Conservation (phyloP, 1,140 invertebrate species). For the Danaus melanippus region DNA sequence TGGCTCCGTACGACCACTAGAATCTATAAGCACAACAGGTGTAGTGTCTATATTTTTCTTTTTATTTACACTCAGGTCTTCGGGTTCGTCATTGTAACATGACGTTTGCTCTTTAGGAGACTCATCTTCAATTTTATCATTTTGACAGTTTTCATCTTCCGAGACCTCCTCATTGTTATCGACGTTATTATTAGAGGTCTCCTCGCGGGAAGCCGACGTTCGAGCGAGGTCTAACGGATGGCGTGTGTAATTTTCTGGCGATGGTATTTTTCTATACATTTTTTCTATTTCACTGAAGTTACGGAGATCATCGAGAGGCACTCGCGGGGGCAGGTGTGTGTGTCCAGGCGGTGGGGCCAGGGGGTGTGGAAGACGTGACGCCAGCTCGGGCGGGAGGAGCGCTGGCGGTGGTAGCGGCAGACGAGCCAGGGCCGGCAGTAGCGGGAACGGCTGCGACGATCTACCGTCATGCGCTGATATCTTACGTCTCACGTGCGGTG, state of each 20-base stretch:
- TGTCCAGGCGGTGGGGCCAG: conserved; percentile 76
- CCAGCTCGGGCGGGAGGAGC: conserved; percentile 63
- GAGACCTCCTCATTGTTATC: conserved; percentile 53
- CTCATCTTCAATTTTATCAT: conserved; percentile 27
- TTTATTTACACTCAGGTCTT: conserved; percentile 78
- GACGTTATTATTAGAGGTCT: conserved; percentile 51
- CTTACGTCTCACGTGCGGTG: conserved; percentile 91
- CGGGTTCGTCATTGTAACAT: conserved; percentile 73
- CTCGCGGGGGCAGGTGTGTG: conserved; percentile 71
- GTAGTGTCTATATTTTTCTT: conserved; percentile 73
- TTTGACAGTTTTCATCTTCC: conserved; percentile 63
- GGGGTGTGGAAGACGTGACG: conserved; percentile 74
- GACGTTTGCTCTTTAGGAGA: conserved; percentile 39
- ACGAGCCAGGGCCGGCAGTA: conserved; percentile 76
- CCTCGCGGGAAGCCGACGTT: conserved; percentile 31
- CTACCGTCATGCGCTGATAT: conserved; percentile 94
- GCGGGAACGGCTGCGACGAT: conserved; percentile 86
- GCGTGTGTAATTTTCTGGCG: conserved; percentile 44
- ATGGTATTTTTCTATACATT: conserved; percentile 65
- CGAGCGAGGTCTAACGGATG: conserved; percentile 54
- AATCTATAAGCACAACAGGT: conserved; percentile 36
- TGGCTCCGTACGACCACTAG: conserved; percentile 65
- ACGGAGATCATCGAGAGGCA: conserved; percentile 72
- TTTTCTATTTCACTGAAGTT: conserved; percentile 72
- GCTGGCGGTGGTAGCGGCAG: conserved; percentile 55